Evolutionary conservation across 2,888 invertebrate genomes (phyloP).

Genomic region (Coelopa pilipes): DNA sequence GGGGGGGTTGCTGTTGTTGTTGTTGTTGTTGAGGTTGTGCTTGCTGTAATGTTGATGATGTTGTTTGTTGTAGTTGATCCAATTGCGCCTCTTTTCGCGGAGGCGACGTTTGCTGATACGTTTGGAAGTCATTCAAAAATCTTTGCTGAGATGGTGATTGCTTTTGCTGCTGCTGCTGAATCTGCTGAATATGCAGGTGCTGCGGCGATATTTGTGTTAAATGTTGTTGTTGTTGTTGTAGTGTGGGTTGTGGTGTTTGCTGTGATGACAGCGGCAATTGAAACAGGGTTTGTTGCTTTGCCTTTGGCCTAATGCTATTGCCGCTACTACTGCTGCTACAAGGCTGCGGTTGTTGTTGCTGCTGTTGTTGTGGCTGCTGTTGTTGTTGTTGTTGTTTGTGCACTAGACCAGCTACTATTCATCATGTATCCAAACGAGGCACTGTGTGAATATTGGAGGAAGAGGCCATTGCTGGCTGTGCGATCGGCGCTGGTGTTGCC

Average conservation of each 20-base stretch:
- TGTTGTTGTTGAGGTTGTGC: slow-evolving; percentile 43
- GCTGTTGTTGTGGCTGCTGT: slow-evolving; percentile 47
- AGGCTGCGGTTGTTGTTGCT: slow-evolving; percentile 47
- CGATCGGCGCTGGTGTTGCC: slow-evolving; percentile 41
- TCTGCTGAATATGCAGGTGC: slow-evolving; percentile 37
- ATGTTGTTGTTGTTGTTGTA: slow-evolving; percentile 41
- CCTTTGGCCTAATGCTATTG: slow-evolving; percentile 43
- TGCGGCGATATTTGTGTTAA: slow-evolving; percentile 37
- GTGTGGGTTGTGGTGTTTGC: slow-evolving; percentile 41
- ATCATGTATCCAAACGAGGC: slow-evolving; percentile 63
- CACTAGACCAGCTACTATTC: slow-evolving; percentile 64
- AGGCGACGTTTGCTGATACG: slow-evolving; percentile 36
- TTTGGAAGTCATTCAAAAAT: slow-evolving; percentile 29
- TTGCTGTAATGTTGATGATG: slow-evolving; percentile 46
- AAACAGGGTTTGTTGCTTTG: slow-evolving; percentile 45
- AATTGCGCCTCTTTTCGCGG: slow-evolving; percentile 35
- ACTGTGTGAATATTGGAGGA: slow-evolving; percentile 62
- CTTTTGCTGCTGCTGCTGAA: slow-evolving; percentile 40
- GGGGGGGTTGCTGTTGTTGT: slow-evolving; percentile 40
- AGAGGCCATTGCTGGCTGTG: slow-evolving; percentile 44
- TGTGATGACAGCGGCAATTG: slow-evolving; percentile 46
- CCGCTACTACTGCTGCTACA: slow-evolving; percentile 34
- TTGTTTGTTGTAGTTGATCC: slow-evolving; percentile 37
- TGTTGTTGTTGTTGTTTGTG: slow-evolving; percentile 53
- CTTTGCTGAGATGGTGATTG: slow-evolving; percentile 33